Conservation (phyloP, 1,140 invertebrate genomes). For the roundworm (Caenorhabditis elegans) region DNA sequence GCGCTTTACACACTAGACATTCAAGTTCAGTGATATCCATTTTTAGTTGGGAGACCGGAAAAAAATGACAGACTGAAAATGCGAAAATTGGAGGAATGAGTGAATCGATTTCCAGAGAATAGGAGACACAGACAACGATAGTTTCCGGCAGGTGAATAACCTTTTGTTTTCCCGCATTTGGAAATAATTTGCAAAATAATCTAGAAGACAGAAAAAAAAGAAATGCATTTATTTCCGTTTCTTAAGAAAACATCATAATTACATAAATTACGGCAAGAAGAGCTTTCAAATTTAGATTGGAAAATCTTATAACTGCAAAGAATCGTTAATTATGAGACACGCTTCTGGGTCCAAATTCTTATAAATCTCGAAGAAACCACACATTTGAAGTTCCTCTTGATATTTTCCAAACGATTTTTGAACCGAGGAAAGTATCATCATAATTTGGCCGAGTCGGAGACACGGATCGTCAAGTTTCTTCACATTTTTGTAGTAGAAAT, state of each 20-base stretch:
- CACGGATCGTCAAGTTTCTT: slow-evolving; percentile 15
- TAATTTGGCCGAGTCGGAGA: slow-evolving; percentile 3
- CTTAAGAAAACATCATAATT: too few species aligned
- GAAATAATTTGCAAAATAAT: too few species aligned
- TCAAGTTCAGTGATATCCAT: background rate
- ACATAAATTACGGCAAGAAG: background rate
- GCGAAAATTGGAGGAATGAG: background rate
- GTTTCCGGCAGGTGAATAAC: background rate
- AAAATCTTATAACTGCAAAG: background rate
- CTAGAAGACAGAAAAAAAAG: too few species aligned
- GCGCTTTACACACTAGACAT: background rate
- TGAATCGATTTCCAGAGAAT: background rate
- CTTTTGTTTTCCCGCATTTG: too few species aligned
- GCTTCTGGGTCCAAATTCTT: slow-evolving; percentile 2
- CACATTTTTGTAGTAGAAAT: slow-evolving; percentile 21
- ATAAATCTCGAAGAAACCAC: slow-evolving; percentile 8
- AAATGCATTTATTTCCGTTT: too few species aligned
- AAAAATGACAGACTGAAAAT: background rate
- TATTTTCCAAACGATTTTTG: slow-evolving; percentile 12
- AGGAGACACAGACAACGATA: background rate
- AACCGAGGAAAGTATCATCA: background rate
- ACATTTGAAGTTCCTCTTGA: slow-evolving; percentile 18
- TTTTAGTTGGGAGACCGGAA: background rate
- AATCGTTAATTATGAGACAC: background rate
- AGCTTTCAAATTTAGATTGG: background rate